Base-by-base conservation (phyloP, 2,888 invertebrate genomes). In the Heliconius charithonia region DNA sequence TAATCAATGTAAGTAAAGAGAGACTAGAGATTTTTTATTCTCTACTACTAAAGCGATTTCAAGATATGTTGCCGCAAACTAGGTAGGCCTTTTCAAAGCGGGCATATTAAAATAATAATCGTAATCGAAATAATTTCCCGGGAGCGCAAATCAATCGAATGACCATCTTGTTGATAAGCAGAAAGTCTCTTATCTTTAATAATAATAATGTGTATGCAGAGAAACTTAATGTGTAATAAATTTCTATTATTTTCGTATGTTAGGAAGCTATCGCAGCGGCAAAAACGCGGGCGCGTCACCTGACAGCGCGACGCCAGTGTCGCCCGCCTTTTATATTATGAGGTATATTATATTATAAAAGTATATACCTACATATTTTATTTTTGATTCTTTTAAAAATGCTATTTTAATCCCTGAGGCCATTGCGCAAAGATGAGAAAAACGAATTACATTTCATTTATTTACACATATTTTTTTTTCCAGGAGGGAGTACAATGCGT, bases 261-360 rank as follows among this genome's bases (percentile, higher is more conserved):
- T 45, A 76, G 71, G 75, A 41, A 70, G 16, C 66, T 27, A 63
- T 37, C 79, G 32, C 73, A 67, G 37, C 29, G 73, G 51, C 67
- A 79, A 19, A 76, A 67, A 66, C 67, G 69, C 0, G 75, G n/a
- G 70, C 65, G 51, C 75, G 69, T 62, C 75, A 56, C 70, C n/a
- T 75, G 70, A 56, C 63, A 16, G 70, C 62, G 32, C 67, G 74
- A 19, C 70, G 70, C 25, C 45, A 29, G 45, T 63, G 45, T n/a
- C 12, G n/a, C 59, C 72, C 16, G 32, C 19, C 10, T 41, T 25
- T 3, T 2, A 45, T 74, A 74, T 63, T 74, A 74, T 74, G 74
- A 74, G 74, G 74, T 74, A 74, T 13, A 32, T 73, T 22, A 29
- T 29, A 45, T 22, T 29, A 56, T 71, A n/a, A 32, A 67, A 4